Conservation (phyloP, 2,888 invertebrate species). For the Mythimna loreyi region DNA sequence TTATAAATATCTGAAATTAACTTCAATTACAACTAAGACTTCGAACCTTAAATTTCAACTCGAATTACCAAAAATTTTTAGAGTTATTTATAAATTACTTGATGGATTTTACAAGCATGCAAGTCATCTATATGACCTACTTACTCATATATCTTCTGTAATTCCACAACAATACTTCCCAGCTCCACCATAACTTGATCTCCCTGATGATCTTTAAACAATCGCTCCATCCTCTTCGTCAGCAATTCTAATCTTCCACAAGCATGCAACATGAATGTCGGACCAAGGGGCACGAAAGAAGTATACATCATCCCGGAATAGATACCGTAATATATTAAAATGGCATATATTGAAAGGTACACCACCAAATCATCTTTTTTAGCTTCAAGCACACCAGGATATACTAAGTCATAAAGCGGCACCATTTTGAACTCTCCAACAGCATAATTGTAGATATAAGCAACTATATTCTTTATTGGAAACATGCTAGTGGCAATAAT, state of each 20-base stretch:
- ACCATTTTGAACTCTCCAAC: conserved; percentile 64
- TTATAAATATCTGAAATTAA: too few species aligned
- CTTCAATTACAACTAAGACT: too few species aligned
- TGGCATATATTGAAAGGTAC: conserved; percentile 49
- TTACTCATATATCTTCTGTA: conserved; percentile 70
- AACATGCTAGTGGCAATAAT: conserved; percentile 45
- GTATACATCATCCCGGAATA: conserved; percentile 66
- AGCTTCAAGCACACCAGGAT: conserved; percentile 66
- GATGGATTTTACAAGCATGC: too few species aligned
- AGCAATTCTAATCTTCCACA: conserved; percentile 76
- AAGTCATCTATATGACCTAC: background rate
- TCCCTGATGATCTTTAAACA: conserved; percentile 61
- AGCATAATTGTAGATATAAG: conserved; percentile 54
- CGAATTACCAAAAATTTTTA: background rate
- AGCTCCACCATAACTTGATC: conserved; percentile 60
- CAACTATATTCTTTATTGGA: conserved; percentile 59
- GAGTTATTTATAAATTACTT: too few species aligned
- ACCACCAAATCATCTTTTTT: conserved; percentile 60
- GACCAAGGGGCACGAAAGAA: conserved; percentile 73
- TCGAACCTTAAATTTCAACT: background rate
- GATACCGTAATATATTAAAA: conserved; percentile 54
- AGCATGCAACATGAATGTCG: conserved; percentile 75
- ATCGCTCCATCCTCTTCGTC: conserved; percentile 59
- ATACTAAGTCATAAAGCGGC: conserved; percentile 67
- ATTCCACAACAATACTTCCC: conserved; percentile 62